Evolutionary conservation across 2,113 vertebrate species (phyloP), one percentile per base, ranked within the genome.

Genomic region (Ciconia boyciana): DNA sequence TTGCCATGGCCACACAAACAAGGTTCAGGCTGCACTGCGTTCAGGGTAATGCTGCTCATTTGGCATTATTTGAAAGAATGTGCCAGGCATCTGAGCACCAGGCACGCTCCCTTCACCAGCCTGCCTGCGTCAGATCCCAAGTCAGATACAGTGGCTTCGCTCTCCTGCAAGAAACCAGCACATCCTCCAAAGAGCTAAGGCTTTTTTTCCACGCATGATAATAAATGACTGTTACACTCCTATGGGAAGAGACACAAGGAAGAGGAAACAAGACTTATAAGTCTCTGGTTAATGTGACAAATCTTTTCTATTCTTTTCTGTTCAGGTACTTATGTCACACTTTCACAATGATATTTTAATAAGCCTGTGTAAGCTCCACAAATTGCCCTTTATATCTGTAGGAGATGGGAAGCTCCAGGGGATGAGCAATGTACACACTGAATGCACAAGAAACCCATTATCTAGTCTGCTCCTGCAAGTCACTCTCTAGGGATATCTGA

Each of bases 1-100:
- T 89, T 36, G 90, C 86, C 78, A 85, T 77, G 87, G 92, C 93
- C 91, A 65, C 92, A 87, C 96, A 94, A 95, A 94, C 43, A 39
- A 70, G 76, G 90, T 60, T 86, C 87, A 57, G 90, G 71, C 96
- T 26, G 60, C 3, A 7, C 72, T 29, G 88, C 88, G 60, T 4
- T 19, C n/a, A 9, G 34, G 89, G 94, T 65, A 95, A 96, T 87
- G 86, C 95, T 91, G 93, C 90, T 95, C 83, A 80, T 83, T 93
- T 81, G 96, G 94, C 61, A 39, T 72, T 83, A 34, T 95, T 29
- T 28, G 81, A 54, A 89, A 48, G 92, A 97, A 96, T 94, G 93
- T 66, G 76, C 86, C 83, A 49, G 60, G 54, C 60, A 69, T 65
- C 92, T 10, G 58, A 91, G 90, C 82, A 29, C n/a, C 76, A 54